Evolutionary conservation across 2,797 vertebrate genomes (phyloP), one percentile per base, ranked within the genome.

Genomic region (Myripristis jacobus): DNA sequence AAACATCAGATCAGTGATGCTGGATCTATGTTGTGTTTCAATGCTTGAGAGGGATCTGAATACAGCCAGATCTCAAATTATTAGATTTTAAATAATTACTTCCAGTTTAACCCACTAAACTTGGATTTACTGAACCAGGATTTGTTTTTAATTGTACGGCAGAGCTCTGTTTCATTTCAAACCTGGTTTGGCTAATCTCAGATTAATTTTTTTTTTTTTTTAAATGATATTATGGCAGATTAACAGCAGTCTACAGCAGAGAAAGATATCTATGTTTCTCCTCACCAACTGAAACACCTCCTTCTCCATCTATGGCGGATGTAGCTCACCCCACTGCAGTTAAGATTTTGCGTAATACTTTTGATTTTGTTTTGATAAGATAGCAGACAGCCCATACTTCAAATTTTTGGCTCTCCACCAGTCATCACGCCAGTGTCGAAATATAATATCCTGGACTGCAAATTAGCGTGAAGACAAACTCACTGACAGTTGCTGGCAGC

Each of bases 391-490:
- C 27, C 68, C 44, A 46, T 31, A 52, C 43, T 58, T 51, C 43
- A 16, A 66, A 55, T 50, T 66, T 81, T 55, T 72, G 67, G 67
- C 73, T 63, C 44, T 2, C 55, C 52, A 54, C 65, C 58, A 64
- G 76, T 66, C 63, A 59, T 63, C 73, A 79, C 16, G 46, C 41
- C 11, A 10, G 64, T 72, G 70, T 71, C 18, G 57, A 78, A 82
- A 83, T 77, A 77, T 58, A 73, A 84, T 86, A 84, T 75, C 75
- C 70, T 72, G 73, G 70, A 77, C 41, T 75, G 75, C 72, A 84
- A 82, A 87, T 86, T 64, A 83, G 66, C 43, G 36, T 75, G 63
- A 82, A 80, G 80, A 82, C 67, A 80, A 84, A 81, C 75, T 76
- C 55, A 36, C 56, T 75, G 84, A 77, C 73, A 82, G 64, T 48